phyloP scores from a whole-genome alignment of 2,888 invertebrate genomes.

The Acanthopleura granulata region DNA sequence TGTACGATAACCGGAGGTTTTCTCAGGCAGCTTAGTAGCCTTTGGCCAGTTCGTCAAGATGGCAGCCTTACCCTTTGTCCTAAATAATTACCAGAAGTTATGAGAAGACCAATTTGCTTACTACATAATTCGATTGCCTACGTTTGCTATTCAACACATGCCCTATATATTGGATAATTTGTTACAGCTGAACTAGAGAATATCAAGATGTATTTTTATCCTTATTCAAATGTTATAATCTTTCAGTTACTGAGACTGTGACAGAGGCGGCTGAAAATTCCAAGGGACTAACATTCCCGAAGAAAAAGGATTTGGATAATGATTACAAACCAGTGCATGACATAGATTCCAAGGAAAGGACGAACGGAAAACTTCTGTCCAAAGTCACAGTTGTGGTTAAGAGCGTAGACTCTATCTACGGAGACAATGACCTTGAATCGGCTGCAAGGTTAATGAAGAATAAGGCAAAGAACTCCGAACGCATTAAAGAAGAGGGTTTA shows the following conservation, averaged over 20 bases:
- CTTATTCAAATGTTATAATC: no score
- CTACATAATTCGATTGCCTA: no score
- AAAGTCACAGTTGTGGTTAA: not conserved
- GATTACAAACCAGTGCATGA: slow-evolving; percentile 1
- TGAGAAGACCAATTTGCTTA: no score
- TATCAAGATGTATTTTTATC: no score
- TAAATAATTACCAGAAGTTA: no score
- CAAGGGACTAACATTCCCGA: not conserved
- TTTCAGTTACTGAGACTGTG: not conserved
- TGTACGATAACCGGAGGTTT: no score
- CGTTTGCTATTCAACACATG: no score
- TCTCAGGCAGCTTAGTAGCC: no score
- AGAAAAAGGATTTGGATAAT: not conserved
- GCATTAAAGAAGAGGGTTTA: not conserved
- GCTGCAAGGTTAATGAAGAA: not conserved
- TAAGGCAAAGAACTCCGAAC: not conserved
- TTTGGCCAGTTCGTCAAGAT: no score
- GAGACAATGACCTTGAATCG: not conserved
- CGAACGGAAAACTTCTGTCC: slow-evolving; percentile 4
- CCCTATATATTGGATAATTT: no score
- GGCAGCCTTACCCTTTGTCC: no score
- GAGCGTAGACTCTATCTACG: slow-evolving; percentile 4
- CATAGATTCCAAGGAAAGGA: not conserved
- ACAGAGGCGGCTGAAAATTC: not conserved
- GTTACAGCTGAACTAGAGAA: no score